Evolutionary conservation across 2,888 invertebrate species (phyloP), one percentile per base, ranked within the genome.

Genomic region (Branchinecta sandiegonensis): DNA sequence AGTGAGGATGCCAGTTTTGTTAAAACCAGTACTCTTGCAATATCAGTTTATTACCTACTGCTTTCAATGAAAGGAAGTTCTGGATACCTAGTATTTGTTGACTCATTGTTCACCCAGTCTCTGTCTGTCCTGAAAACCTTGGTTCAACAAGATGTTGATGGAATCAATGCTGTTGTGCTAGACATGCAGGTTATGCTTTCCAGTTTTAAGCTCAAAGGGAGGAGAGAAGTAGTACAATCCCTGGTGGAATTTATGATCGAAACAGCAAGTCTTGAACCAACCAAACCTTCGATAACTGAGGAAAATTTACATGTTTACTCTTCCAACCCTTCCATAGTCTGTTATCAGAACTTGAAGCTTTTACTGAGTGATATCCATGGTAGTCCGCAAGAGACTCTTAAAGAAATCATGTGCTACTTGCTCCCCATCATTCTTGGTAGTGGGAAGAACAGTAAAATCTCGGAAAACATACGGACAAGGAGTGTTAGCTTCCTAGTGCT

Each of bases 391-490:
- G 63, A 56, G 63, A 56, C 63, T 17, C n/a, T 56, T 17, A 56
- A 56, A 10, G 63, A 56, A 10, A 56, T 23, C 11, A 56, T 56
- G 63, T 17, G 63, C 63, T 56, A 23, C 23, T n/a, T 56, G 23
- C 23, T 56, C 23, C 63, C 63, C 8, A 56, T 56, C 23, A 11
- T 56, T 11, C 63, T 56, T 56, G 63, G 63, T 8, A 56, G 14
- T 56, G 63, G 63, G 11, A 56, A 56, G 23, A 56, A 56, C 23
- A 56, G 10, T 23, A 56, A 56, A 10, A 10, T 56, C 14, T 56
- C 63, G n/a, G 63, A 56, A 23, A 56, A 23, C 63, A 56, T 56
- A 17, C 63, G 63, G 63, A 56, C 63, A 17, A 56, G 63, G 11
- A 56, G 63, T 56, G 23, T 56, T 56, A 56, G 63, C 63, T 56